These are phyloP conservation scores for Calliopum simillimum DNA, from an alignment of 2,888 invertebrate genomes.

Conservation along the genomic window DNA sequence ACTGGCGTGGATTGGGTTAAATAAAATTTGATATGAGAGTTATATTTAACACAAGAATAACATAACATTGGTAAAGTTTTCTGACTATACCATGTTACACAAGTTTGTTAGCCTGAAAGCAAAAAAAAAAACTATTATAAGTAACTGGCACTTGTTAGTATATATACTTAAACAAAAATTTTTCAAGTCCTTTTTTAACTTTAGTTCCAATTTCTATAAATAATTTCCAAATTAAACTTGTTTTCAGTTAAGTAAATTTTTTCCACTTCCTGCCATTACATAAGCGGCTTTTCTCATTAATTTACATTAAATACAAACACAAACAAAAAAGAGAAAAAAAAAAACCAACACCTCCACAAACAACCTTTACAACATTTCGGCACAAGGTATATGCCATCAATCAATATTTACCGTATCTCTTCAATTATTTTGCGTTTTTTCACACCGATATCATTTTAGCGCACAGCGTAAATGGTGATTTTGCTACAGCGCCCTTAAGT, in stretches of 20 bases:
- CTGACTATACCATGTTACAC: no score
- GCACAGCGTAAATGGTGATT: neutral
- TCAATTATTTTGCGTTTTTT: neutral
- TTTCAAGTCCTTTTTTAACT: no score
- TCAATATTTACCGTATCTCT: neutral
- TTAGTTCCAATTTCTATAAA: neutral
- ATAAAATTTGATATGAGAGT: no score
- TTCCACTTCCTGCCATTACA: neutral
- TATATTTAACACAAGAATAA: no score
- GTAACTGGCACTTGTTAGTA: no score
- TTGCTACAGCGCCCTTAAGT: slow-evolving; percentile 1
- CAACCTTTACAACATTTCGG: neutral
- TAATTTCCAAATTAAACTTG: no score
- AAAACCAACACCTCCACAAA: neutral
- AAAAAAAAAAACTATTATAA: no score
- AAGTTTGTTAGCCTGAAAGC: no score
- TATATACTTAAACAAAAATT: no score
- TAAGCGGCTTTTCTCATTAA: slow-evolving; percentile 10
- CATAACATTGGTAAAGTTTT: no score
- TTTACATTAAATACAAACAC: slow-evolving; percentile 1
- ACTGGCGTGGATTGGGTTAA: no score
- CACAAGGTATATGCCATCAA: neutral
- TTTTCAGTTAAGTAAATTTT: neutral
- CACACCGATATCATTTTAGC: neutral
- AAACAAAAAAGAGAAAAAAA: neutral